Percentiles rank a stretch among this genome's conserved stretches.
These are phyloP conservation scores for Ancistrus triradiatus DNA, from an alignment of 2,113 vertebrate species.

Conservation along the genomic window DNA sequence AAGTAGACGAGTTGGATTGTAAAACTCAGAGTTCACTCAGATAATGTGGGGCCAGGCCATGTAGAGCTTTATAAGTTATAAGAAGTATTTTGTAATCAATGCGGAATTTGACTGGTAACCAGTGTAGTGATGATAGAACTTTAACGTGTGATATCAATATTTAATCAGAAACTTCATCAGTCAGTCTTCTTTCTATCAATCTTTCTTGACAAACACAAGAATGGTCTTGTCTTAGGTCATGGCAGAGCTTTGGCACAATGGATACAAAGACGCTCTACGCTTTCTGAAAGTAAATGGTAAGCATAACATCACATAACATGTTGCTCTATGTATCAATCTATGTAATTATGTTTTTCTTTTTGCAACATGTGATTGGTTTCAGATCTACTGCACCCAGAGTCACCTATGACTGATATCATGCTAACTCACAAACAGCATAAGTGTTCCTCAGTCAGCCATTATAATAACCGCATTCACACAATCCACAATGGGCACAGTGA, in stretches of 20 bases:
- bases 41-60: no score
- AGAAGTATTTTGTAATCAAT: no score
- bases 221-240: constrained; percentile 63
- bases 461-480: neutral
- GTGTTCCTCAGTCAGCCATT: neutral
- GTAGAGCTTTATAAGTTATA: no score
- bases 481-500: constrained; percentile 1
- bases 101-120: no score
- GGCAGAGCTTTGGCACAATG: constrained; percentile 78
- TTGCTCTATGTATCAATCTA: no score
- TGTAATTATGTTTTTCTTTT: neutral
- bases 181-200: no score
- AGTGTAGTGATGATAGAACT: no score
- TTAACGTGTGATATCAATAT: no score
- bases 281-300: constrained; percentile 78
- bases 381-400: constrained; percentile 27
- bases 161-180: no score
- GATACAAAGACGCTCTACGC: constrained; percentile 76
- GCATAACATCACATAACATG: constrained; percentile 13
- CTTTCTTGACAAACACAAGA: neutral
- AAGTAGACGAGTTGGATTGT: no score
- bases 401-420: neutral
- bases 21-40: no score
- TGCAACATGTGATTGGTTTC: neutral
- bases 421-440: neutral